Base-by-base conservation (phyloP, 2,113 vertebrate species). In the Sitta europaea region DNA sequence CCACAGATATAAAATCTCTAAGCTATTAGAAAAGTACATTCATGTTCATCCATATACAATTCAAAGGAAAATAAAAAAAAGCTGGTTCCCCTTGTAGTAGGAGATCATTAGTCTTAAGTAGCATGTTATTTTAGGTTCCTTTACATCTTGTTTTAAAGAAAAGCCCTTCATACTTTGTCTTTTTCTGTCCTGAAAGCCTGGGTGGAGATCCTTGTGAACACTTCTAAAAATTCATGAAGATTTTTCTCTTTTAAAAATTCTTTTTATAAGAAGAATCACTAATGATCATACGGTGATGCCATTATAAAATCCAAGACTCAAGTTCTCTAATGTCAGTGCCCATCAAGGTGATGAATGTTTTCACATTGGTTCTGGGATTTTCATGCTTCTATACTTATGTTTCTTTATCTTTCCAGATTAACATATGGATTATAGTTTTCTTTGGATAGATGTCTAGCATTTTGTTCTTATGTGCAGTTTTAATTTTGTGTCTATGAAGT, bases 81-180 rank as follows among this genome's bases (percentile, higher is more conserved):
- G 2, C 19, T 68, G 5, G 8, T 73, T 35, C 7, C 6, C 6
- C 2, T 6, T 16, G 1, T 12, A 10, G 9, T 35, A 59, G 42
- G 42, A 42, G 24, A 61, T 47, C 0, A 51, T 80, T 62, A 7
- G 1, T 54, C 24, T 70, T 14, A 79, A 50, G 5, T 35, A 17
- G 3, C 12, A 10, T 27, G 5, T 29, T 80, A 61, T 77, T 80
- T 80, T 59, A 71, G 12, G 7, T 31, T 88, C 20, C 9, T 14
- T 48, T 71, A 25, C 5, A 23, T 21, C 16, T 53, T 83, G 2
- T 59, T 94, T 84, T 40, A 35, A 77, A 66, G 31, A 2, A 36
- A 86, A 8, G 18, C 3, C 6, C 4, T 45, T 59, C 0, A 1
- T 48, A 8, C 10, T 75, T 81, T 59, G 22, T 58, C 12, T 50